Evolutionary conservation across 2,113 vertebrate genomes (phyloP).

Genomic region (Sylvietta virens): DNA sequence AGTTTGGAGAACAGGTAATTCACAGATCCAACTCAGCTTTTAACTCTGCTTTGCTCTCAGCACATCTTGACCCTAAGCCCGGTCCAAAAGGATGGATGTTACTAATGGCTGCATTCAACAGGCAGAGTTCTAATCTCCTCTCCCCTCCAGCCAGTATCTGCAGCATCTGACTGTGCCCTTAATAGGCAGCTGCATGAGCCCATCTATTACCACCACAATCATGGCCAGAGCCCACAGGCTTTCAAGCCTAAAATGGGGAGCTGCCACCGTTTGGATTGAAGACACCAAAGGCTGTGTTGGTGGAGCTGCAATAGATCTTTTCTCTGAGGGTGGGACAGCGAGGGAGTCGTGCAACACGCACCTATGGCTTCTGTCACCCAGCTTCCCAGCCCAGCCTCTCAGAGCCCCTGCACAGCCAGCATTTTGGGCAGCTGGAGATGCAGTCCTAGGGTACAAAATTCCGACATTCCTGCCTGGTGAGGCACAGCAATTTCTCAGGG

Average conservation of each 20-base stretch:
- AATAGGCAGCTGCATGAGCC: neutral
- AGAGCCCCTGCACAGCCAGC: accelerated
- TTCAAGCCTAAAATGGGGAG: neutral
- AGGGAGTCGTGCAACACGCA: neutral
- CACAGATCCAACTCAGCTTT: neutral
- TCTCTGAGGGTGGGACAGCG: neutral
- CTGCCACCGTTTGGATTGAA: neutral
- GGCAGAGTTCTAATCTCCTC: neutral
- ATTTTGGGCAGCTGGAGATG: neutral
- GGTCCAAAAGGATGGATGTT: neutral
- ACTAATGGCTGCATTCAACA: neutral
- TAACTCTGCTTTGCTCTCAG: neutral
- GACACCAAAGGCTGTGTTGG: neutral
- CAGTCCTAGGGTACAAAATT: neutral
- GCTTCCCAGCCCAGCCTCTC: neutral
- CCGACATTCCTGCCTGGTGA: neutral
- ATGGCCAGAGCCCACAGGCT: conserved; percentile 8
- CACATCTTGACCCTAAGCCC: neutral
- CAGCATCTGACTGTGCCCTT: neutral
- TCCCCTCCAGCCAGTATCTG: neutral
- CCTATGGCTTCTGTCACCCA: neutral
- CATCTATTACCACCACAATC: neutral
- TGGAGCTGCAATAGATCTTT: neutral
- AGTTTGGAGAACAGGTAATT: neutral
- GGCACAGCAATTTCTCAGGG: accelerated